phyloP scores from a whole-genome alignment of 2,113 vertebrate species.

The Sinocyclocheilus anshuiensis region DNA sequence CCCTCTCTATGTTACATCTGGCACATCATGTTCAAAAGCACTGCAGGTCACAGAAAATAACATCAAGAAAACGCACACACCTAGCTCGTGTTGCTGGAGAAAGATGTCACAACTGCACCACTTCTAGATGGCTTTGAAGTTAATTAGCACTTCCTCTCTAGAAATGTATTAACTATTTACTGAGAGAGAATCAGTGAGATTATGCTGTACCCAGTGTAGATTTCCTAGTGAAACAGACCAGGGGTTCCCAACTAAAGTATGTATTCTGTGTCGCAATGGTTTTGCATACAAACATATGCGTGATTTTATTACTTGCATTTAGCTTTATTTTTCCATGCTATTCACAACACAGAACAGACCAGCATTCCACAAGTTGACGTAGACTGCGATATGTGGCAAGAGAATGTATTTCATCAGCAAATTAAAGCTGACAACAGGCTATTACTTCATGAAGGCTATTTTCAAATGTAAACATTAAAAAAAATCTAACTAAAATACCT shows the following conservation, averaged over 20 bases:
- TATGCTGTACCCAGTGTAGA: neutral
- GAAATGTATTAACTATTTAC: neutral
- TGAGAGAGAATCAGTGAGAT: neutral
- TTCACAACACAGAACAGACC: neutral
- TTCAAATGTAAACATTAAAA: neutral
- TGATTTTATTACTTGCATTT: neutral
- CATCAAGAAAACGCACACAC: neutral
- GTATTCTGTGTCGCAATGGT: neutral
- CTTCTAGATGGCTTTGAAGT: conserved; percentile 44
- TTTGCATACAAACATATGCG: neutral
- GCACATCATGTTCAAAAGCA: conserved; percentile 49
- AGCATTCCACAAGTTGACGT: neutral
- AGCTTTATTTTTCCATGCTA: neutral
- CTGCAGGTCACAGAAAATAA: conserved; percentile 40
- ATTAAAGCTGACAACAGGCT: neutral
- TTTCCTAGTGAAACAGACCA: neutral
- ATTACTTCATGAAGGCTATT: neutral
- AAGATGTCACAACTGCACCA: neutral
- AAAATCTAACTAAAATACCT: neutral
- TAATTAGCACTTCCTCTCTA: conserved; percentile 49
- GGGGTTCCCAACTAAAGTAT: neutral
- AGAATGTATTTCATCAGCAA: neutral
- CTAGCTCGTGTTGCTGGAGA: neutral
- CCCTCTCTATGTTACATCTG: conserved; percentile 52
- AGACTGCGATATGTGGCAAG: neutral